A percentile compares a stretch with the other conserved stretches of the same genome.
These are phyloP conservation scores for Clavelina lepadiformis DNA, from an alignment of 23 tunicate species.

Conservation along the genomic window DNA sequence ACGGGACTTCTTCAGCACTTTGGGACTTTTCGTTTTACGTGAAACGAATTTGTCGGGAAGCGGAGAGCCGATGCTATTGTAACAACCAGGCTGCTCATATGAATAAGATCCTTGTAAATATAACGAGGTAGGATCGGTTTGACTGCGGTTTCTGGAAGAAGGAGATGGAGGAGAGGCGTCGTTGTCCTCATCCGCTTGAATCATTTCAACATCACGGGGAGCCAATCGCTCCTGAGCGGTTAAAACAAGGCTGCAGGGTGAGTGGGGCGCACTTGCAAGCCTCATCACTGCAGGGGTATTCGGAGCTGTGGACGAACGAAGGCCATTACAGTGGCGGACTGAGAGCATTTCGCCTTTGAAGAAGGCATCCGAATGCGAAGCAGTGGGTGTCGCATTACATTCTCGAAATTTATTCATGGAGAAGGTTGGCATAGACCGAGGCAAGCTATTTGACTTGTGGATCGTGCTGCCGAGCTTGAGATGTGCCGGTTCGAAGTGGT, in stretches of 20 bases:
- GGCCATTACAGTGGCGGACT: not conserved
- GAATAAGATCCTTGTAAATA: too few relatives aligned
- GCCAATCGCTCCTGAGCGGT: not conserved
- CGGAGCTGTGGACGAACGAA: conserved; percentile 50
- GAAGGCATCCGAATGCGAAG: not conserved
- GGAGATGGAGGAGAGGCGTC: conserved; percentile 11
- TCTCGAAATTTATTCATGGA: not conserved
- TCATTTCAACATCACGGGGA: conserved; percentile 45
- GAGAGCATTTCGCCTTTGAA: not conserved
- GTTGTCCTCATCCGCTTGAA: conserved; percentile 20
- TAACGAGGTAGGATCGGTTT: conserved; percentile 25
- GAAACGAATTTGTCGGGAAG: conserved; percentile 42
- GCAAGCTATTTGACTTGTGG: conserved; percentile 58
- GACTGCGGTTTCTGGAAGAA: conserved; percentile 7
- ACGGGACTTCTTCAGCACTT: conserved; percentile 57
- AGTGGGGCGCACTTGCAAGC: not conserved
- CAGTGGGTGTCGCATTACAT: not conserved
- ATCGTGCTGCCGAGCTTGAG: not conserved
- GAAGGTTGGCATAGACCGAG: conserved; percentile 12
- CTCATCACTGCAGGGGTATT: conserved; percentile 38
- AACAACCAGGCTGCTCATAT: not conserved
- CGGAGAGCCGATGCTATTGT: too few relatives aligned
- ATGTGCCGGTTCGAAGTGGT: not conserved
- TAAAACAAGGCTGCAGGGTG: conserved; percentile 5
- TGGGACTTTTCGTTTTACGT: conserved; percentile 71